These are phyloP conservation scores for Apis mellifera DNA, from an alignment of 1,140 invertebrate species.

Conservation along the genomic window DNA sequence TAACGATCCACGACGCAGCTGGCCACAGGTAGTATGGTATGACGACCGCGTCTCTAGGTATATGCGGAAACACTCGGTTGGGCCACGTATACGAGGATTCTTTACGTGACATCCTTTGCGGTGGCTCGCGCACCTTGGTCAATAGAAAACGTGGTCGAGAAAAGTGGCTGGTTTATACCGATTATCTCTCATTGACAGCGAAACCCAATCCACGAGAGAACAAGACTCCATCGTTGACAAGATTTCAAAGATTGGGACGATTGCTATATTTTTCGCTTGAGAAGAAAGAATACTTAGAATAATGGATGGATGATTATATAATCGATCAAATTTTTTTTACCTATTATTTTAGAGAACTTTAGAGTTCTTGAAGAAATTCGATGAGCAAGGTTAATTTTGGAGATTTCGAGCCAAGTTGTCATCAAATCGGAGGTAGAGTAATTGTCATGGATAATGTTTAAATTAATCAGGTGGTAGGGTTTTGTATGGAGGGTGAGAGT, in stretches of 20 bases:
- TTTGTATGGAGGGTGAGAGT: slow-evolving; percentile 20
- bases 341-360: too few species aligned
- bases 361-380: too few species aligned
- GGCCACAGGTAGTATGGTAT: slow-evolving; percentile 51
- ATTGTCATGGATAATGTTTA: neutral
- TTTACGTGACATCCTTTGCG: slow-evolving; percentile 58
- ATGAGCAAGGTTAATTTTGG: too few species aligned
- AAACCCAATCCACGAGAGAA: too few species aligned
- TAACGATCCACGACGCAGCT: slow-evolving; percentile 25
- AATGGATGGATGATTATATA: too few species aligned
- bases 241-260: too few species aligned
- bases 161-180: neutral
- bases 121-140: neutral
- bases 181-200: neutral
- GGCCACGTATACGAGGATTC: slow-evolving; percentile 76
- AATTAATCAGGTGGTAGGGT: slow-evolving; percentile 33
- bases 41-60: slow-evolving; percentile 64
- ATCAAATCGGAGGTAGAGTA: neutral
- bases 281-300: too few species aligned
- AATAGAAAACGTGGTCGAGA: slow-evolving; percentile 27
- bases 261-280: too few species aligned
- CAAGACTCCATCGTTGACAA: too few species aligned
- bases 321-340: too few species aligned
- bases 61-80: slow-evolving; percentile 79
- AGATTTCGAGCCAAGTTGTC: neutral